These are phyloP conservation scores for Dromaius novaehollandiae DNA, from an alignment of 2,113 vertebrate genomes.

Conservation along the genomic window DNA sequence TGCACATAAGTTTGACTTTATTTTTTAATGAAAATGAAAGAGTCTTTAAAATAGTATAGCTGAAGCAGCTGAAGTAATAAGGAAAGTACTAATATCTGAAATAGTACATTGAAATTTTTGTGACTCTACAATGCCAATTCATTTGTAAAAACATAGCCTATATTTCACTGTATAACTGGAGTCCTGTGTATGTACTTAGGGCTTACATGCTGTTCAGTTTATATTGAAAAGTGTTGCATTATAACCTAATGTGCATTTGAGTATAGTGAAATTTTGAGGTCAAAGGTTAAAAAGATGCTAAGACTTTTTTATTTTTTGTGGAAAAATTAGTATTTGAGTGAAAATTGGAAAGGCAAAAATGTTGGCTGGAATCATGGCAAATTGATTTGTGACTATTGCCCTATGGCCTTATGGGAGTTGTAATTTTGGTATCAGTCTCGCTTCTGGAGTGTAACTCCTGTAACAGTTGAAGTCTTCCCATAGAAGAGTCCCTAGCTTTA, in stretches of 20 bases:
- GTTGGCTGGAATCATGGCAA: not conserved
- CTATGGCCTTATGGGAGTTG: not conserved
- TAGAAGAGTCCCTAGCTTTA: not conserved
- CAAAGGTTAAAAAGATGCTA: not conserved
- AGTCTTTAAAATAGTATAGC: not conserved
- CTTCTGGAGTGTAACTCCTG: not conserved
- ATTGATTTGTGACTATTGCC: not conserved
- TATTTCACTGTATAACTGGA: not conserved
- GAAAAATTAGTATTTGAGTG: not conserved
- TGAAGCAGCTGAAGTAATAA: not conserved
- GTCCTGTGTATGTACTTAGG: not conserved
- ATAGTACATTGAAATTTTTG: not conserved
- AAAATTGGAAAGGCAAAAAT: not conserved
- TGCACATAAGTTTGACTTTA: not conserved
- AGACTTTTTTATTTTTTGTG: not conserved
- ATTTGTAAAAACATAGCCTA: not conserved
- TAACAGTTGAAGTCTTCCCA: not conserved
- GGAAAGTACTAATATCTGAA: not conserved
- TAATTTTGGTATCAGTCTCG: not conserved
- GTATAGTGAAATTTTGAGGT: not conserved
- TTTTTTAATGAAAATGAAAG: not conserved
- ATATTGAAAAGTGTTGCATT: not conserved
- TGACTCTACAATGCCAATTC: not conserved
- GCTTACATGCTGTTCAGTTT: not conserved
- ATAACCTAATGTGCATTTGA: not conserved